These are phyloP conservation scores for Lophius piscatorius DNA, from an alignment of 2,113 vertebrate species.

Conservation along the genomic window DNA sequence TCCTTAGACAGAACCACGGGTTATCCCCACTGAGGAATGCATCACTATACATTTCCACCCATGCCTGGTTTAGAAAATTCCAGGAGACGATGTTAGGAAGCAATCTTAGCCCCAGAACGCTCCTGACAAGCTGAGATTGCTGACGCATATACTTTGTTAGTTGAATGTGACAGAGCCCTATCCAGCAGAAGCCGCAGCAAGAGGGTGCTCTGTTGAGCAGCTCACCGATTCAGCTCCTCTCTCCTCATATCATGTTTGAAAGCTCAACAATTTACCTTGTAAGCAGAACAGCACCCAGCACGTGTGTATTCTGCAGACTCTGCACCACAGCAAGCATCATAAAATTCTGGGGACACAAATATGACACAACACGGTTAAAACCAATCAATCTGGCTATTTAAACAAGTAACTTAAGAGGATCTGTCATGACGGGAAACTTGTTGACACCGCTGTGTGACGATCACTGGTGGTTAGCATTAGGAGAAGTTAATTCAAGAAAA, in stretches of 20 bases:
- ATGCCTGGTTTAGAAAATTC: conserved; percentile 36
- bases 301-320: conserved; percentile 12
- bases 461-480: conserved; percentile 18
- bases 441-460: not conserved
- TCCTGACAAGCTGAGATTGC: conserved; percentile 52
- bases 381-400: not conserved
- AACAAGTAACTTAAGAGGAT: not conserved
- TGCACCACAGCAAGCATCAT: conserved; percentile 14
- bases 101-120: conserved; percentile 46
- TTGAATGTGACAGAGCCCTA: conserved; percentile 49
- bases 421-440: not conserved
- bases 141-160: conserved; percentile 52
- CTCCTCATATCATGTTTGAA: conserved; percentile 26
- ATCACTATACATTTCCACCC: conserved; percentile 14
- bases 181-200: conserved; percentile 35
- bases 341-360: not conserved
- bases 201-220: conserved; percentile 8
- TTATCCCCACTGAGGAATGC: not conserved
- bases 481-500: conserved; percentile 28
- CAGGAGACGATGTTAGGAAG: conserved; percentile 46
- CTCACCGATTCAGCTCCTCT: conserved; percentile 40
- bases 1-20: conserved; percentile 10
- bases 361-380: no score
- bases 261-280: conserved; percentile 55
- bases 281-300: conserved; percentile 44